Evolutionary conservation across 2,888 invertebrate species (phyloP), one percentile per base, ranked within the genome.

Genomic region (Lampropteryx suffumata): DNA sequence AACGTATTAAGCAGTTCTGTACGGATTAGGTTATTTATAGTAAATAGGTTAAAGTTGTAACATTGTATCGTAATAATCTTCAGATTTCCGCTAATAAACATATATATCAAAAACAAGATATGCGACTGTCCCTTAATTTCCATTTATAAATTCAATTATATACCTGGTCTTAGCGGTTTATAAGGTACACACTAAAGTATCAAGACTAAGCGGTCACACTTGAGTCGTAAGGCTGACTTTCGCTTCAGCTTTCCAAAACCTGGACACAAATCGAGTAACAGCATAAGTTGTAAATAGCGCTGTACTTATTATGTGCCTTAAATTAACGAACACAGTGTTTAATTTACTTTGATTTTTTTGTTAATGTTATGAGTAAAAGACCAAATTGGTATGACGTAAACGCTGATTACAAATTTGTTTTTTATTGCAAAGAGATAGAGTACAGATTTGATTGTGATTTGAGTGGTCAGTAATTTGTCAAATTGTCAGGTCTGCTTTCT

Each of bases 201-300:
- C 79, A 82, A 82, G 74, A 76, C 67, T 60, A 56, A 66, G 62
- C 69, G 70, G 77, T 73, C 75, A 74, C 72, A 76, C 73, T 81
- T 67, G 65, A 71, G 62, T 67, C 65, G 68, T 69, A 70, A 70
- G 71, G 67, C 62, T 79, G 75, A 88, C 88, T 89, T 89, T 89
- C 87, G 84, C 87, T 72, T 67, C 78, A 81, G 80, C 88, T 89
- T 88, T 89, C 88, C 84, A 89, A 88, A 89, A 85, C 81, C 76
- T 62, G 59, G 50, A 65, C 59, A 52, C 57, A 61, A 64, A 64
- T 62, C 50, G 56, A 57, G 68, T 71, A 82, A 79, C 71, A 64
- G 55, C 71, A 51, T 74, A 78, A 69, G 59, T 59, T 42, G 50
- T 47, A 34, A 35, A 55, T 34, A 50, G 29, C 28, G 55, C 24